Conservation (phyloP, 2,113 vertebrate genomes). For the Fregetta grallaria region DNA sequence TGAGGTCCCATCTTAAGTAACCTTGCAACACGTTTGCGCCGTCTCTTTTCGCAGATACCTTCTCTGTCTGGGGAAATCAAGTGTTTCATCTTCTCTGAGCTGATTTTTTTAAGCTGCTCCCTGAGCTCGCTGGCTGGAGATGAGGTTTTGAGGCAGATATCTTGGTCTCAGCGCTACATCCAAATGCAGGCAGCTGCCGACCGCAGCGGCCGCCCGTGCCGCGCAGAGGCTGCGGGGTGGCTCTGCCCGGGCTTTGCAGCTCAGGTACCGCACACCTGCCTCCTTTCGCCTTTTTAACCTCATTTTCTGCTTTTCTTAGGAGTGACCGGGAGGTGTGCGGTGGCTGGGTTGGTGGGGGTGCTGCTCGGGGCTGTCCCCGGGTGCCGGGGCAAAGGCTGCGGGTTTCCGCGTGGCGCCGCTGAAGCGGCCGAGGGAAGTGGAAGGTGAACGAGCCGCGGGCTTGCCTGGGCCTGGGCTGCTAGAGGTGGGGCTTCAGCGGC, state of each 20-base stretch:
- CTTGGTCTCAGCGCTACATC: neutral
- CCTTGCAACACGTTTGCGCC: accelerated
- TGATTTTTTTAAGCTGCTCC: neutral
- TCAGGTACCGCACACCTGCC: too few species aligned
- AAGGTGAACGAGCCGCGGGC: neutral
- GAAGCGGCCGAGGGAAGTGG: neutral
- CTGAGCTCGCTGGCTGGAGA: neutral
- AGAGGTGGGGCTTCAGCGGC: neutral
- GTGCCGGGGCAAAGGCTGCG: accelerated
- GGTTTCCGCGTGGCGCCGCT: accelerated
- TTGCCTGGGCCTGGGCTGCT: neutral
- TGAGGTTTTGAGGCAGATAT: neutral
- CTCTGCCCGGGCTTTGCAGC: neutral
- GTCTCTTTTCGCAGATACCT: neutral
- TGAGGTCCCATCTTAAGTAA: neutral
- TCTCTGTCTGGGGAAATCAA: neutral
- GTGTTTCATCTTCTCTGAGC: neutral
- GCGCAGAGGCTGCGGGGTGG: neutral
- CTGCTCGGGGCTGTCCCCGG: neutral
- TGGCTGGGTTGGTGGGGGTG: neutral
- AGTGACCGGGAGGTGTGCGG: neutral
- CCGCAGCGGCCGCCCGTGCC: accelerated
- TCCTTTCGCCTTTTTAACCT: neutral
- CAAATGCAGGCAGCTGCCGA: neutral
- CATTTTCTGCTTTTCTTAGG: neutral